Percentiles rank a stretch among this genome's conserved stretches.
Conservation (phyloP, 1,140 invertebrate species). For the Listronotus oregonensis region DNA sequence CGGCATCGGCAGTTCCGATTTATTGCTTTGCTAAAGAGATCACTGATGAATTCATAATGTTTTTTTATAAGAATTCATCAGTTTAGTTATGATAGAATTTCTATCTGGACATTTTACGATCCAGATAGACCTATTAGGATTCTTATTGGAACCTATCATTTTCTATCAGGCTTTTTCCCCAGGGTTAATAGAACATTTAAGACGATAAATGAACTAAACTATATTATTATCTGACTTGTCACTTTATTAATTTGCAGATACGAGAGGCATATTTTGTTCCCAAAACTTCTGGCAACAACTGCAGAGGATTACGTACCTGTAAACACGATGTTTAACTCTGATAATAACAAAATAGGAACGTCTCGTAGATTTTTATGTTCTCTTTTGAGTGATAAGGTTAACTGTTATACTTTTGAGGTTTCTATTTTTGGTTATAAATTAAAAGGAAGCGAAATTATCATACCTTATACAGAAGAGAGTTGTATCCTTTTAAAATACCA, state of each 20-base stretch:
- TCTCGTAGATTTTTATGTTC: slow-evolving; percentile 77
- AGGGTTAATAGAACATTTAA: no score
- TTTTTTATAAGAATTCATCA: no score
- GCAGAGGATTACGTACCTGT: slow-evolving; percentile 81
- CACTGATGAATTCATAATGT: no score
- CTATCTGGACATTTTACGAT: no score
- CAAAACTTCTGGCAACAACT: slow-evolving; percentile 83
- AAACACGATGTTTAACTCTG: slow-evolving; percentile 90
- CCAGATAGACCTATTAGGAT: no score
- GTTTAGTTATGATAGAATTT: no score
- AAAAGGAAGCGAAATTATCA: slow-evolving; percentile 65
- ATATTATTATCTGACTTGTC: no score
- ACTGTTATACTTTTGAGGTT: slow-evolving; percentile 84
- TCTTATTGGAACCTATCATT: no score
- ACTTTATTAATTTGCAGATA: slow-evolving; percentile 63
- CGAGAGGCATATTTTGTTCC: slow-evolving; percentile 85
- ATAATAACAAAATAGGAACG: slow-evolving; percentile 84
- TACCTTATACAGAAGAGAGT: slow-evolving; percentile 87
- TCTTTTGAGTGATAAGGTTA: slow-evolving; percentile 72
- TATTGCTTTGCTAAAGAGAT: no score
- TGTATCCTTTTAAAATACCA: slow-evolving; percentile 75
- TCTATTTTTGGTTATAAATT: slow-evolving; percentile 84
- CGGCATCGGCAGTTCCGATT: no score
- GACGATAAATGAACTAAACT: no score
- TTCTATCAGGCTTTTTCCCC: no score